Conservation (phyloP, 2,888 invertebrate genomes). For the Trachelus troglodyta region DNA sequence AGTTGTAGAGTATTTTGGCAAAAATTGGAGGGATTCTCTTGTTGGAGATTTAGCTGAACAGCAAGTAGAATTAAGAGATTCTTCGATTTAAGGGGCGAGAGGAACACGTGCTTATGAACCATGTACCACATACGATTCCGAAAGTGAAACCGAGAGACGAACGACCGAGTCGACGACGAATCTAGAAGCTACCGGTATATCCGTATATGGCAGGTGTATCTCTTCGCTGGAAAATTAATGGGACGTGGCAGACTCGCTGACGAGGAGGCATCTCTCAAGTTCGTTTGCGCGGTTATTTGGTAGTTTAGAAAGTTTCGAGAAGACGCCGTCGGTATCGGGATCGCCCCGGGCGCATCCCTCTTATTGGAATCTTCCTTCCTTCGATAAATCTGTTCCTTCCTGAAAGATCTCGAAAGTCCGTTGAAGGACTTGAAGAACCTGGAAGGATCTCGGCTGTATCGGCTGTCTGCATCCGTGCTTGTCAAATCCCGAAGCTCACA, state of each 20-base stretch:
- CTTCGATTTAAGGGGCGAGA: too few relatives aligned
- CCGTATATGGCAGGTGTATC: conserved; percentile 2
- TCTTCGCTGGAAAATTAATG: conserved; percentile 27
- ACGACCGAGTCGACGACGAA: conserved; percentile 15
- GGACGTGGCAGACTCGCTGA: conserved; percentile 6
- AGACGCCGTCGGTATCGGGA: conserved; percentile 3
- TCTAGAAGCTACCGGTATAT: not conserved
- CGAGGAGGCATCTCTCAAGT: not conserved
- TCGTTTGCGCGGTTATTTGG: conserved; percentile 32
- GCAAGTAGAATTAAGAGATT: too few relatives aligned
- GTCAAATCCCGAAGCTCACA: too few relatives aligned
- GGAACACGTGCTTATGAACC: not conserved
- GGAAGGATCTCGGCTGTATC: too few relatives aligned
- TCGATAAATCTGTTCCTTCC: too few relatives aligned
- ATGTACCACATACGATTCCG: conserved; percentile 25
- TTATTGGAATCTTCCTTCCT: not conserved
- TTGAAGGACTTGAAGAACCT: too few relatives aligned
- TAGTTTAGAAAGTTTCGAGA: conserved; percentile 53
- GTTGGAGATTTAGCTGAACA: too few relatives aligned
- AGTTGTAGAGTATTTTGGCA: too few relatives aligned
- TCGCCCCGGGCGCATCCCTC: conserved; percentile 28
- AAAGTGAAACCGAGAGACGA: conserved; percentile 42
- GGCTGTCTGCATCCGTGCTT: too few relatives aligned
- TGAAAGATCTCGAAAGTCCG: too few relatives aligned
- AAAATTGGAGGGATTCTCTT: too few relatives aligned